Evolutionary conservation across 2,888 invertebrate species (phyloP).

Genomic region (Teinopalpus imperialis): DNA sequence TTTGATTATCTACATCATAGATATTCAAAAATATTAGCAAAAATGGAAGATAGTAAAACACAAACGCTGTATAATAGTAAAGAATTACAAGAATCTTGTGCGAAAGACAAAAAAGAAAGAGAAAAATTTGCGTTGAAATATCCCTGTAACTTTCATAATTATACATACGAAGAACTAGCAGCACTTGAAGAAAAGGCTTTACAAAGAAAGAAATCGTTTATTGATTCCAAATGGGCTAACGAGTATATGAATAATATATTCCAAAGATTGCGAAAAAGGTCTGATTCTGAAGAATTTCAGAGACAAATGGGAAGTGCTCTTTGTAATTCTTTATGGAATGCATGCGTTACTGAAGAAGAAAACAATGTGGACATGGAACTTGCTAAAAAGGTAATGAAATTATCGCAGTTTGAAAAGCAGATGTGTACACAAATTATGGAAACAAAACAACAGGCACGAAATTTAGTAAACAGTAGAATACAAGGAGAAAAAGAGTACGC

Average conservation of each 20-base stretch:
- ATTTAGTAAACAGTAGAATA: constrained; percentile 76
- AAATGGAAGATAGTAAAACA: constrained; percentile 52
- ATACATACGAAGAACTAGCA: constrained; percentile 64
- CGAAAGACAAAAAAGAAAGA: constrained; percentile 56
- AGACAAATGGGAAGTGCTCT: constrained; percentile 73
- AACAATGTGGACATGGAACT: constrained; percentile 72
- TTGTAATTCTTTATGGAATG: constrained; percentile 76
- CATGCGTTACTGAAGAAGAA: constrained; percentile 76
- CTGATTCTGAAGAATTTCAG: constrained; percentile 71
- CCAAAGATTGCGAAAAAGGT: constrained; percentile 59
- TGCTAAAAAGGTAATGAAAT: constrained; percentile 80
- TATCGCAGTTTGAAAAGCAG: constrained; percentile 85
- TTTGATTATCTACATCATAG: constrained; percentile 64
- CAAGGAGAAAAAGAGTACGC: constrained; percentile 73
- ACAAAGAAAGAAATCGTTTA: constrained; percentile 47
- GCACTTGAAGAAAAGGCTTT: constrained; percentile 52
- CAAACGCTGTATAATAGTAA: constrained; percentile 36
- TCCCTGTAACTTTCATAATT: constrained; percentile 62
- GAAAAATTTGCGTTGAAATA: constrained; percentile 54
- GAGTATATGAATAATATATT: constrained; percentile 75
- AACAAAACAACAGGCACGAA: constrained; percentile 81
- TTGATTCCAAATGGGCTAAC: constrained; percentile 66
- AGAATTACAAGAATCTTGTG: constrained; percentile 34
- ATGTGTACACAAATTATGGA: constrained; percentile 84
- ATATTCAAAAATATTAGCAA: constrained; percentile 60